Conservation (phyloP, 2,888 invertebrate species). For the Salticus scenicus region DNA sequence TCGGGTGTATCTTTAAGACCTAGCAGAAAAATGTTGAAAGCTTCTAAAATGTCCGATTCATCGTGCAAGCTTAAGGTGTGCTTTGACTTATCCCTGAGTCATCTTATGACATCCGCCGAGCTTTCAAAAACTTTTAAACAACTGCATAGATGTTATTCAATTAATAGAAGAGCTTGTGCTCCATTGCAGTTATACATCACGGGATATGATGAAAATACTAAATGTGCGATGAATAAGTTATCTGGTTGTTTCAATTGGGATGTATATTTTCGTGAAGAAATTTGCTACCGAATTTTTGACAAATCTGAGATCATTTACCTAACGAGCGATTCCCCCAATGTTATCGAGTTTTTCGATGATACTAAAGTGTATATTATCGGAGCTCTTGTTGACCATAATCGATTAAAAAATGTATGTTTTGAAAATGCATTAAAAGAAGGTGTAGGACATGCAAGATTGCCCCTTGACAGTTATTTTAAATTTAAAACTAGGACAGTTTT, state of each 20-base stretch:
- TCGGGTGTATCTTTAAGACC: slow-evolving; percentile 78
- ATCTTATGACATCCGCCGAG: slow-evolving; percentile 86
- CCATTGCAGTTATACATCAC: slow-evolving; percentile 87
- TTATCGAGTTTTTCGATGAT: slow-evolving; percentile 83
- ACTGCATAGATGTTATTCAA: slow-evolving; percentile 90
- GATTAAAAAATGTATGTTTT: slow-evolving; percentile 87
- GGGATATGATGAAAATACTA: slow-evolving; percentile 85
- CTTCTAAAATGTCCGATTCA: slow-evolving; percentile 82
- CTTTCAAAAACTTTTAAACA: slow-evolving; percentile 92
- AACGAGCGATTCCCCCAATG: slow-evolving; percentile 93
- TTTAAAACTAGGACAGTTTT: slow-evolving; percentile 95
- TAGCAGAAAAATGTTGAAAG: slow-evolving; percentile 86
- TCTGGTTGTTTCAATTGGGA: slow-evolving; percentile 95
- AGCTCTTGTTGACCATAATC: slow-evolving; percentile 97
- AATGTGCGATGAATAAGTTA: slow-evolving; percentile 85
- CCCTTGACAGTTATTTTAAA: slow-evolving; percentile 90
- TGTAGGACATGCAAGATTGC: slow-evolving; percentile 88
- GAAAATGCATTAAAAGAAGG: slow-evolving; percentile 86
- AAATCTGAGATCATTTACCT: slow-evolving; percentile 90
- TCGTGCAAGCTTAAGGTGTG: slow-evolving; percentile 84
- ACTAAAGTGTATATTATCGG: slow-evolving; percentile 87
- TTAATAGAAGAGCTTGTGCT: slow-evolving; percentile 86
- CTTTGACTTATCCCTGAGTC: slow-evolving; percentile 93
- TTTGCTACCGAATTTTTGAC: slow-evolving; percentile 83
- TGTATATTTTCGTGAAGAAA: slow-evolving; percentile 83